Evolutionary conservation across 2,888 invertebrate genomes (phyloP).

Genomic region (Meghimatium bilineatum): DNA sequence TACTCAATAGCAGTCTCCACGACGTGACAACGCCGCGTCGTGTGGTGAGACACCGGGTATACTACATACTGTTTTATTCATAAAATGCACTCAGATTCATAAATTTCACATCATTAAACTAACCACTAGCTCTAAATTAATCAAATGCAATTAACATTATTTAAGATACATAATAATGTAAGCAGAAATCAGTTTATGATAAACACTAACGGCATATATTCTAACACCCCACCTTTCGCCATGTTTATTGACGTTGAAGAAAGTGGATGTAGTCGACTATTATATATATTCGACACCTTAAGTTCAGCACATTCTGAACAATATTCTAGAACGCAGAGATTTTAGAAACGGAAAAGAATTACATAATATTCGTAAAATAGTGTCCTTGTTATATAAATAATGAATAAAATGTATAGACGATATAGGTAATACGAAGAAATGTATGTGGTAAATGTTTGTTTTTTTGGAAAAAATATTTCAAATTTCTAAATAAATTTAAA

Average conservation of each 20-base stretch:
- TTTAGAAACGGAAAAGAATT: background rate
- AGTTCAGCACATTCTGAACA: background rate
- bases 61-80: background rate
- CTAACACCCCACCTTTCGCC: conserved; percentile 57
- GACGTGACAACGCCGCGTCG: too few relatives aligned
- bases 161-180: background rate
- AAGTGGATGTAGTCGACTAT: conserved; percentile 35
- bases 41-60: background rate
- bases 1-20: too few relatives aligned
- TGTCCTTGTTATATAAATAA: too few relatives aligned
- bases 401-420: too few relatives aligned
- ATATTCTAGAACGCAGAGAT: background rate
- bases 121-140: background rate
- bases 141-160: background rate
- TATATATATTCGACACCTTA: background rate
- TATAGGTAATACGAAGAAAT: too few relatives aligned
- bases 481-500: too few relatives aligned
- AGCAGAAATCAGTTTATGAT: background rate
- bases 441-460: too few relatives aligned
- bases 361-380: too few relatives aligned
- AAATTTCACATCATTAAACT: background rate
- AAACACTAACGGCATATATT: background rate
- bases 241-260: conserved; percentile 54
- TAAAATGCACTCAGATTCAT: background rate
- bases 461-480: too few relatives aligned